phyloP scores from a whole-genome alignment of 2,888 invertebrate genomes.

The Branchellion lobata region DNA sequence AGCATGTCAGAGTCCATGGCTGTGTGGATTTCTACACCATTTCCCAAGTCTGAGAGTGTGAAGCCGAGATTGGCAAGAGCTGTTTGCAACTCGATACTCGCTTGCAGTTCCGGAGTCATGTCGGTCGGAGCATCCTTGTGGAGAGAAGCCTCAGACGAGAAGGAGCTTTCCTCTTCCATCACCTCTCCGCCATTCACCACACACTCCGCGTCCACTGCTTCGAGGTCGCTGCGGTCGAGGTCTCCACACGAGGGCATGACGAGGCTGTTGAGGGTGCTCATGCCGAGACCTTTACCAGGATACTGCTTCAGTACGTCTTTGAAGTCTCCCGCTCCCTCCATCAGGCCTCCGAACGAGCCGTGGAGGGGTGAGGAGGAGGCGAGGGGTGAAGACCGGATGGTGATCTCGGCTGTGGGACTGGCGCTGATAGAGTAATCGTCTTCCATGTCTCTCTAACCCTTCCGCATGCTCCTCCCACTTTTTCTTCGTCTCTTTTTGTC shows the following conservation, averaged over 20 bases:
- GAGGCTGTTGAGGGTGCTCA: slow-evolving; percentile 33
- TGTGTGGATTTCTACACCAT: slow-evolving; percentile 39
- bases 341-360: background rate
- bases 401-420: background rate
- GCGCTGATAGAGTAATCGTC: slow-evolving; percentile 14
- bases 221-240: slow-evolving; percentile 30
- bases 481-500: background rate
- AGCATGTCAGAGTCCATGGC: slow-evolving; percentile 24
- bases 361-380: background rate
- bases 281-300: slow-evolving; percentile 29
- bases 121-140: background rate
- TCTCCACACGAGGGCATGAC: slow-evolving; percentile 39
- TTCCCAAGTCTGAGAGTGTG: slow-evolving; percentile 32
- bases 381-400: slow-evolving; percentile 4
- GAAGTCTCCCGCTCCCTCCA: background rate
- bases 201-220: slow-evolving; percentile 22
- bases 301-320: slow-evolving; percentile 30
- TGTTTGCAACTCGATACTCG: slow-evolving; percentile 34
- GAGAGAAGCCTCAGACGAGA: background rate
- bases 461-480: background rate
- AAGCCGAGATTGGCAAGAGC: slow-evolving; percentile 37
- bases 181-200: slow-evolving; percentile 28
- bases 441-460: background rate
- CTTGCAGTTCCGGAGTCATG: slow-evolving; percentile 10
- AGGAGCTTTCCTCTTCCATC: slow-evolving; percentile 12